Evolutionary conservation across 1,140 invertebrate genomes (phyloP).

Genomic region (Gonioctena quinquepunctata): DNA sequence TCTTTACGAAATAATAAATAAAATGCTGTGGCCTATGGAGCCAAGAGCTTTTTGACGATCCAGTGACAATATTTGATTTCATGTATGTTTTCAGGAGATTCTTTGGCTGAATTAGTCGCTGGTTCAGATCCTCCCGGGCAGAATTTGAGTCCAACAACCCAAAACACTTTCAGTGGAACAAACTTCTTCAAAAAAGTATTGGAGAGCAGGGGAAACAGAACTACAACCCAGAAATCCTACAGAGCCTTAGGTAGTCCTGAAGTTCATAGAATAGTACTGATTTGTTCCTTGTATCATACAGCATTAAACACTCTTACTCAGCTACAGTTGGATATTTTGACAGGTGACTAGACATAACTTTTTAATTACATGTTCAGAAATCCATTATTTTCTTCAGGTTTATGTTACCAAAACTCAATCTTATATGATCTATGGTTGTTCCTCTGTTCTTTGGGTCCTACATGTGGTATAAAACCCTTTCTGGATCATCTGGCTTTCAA

Average conservation of each 20-base stretch:
- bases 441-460: slow-evolving; percentile 82
- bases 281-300: slow-evolving; percentile 91
- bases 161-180: slow-evolving; percentile 54
- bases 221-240: slow-evolving; percentile 65
- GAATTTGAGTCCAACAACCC: slow-evolving; percentile 41
- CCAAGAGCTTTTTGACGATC: no score
- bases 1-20: no score
- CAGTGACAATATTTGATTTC: no score
- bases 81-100: slow-evolving; percentile 53
- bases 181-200: slow-evolving; percentile 60
- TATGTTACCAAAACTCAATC: slow-evolving; percentile 92
- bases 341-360: slow-evolving; percentile 65
- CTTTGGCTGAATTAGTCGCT: slow-evolving; percentile 59
- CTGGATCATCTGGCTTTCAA: slow-evolving; percentile 82
- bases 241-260: slow-evolving; percentile 79
- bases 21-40: no score
- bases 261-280: slow-evolving; percentile 76
- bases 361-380: neutral
- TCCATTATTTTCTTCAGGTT: slow-evolving; percentile 62
- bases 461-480: slow-evolving; percentile 88
- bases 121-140: slow-evolving; percentile 52
- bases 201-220: slow-evolving; percentile 61
- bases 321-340: slow-evolving; percentile 91
- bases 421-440: slow-evolving; percentile 92
- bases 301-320: slow-evolving; percentile 88